phyloP scores from a whole-genome alignment of 53 echinoderm and acorn worm species.

The Paracentrotus lividus region DNA sequence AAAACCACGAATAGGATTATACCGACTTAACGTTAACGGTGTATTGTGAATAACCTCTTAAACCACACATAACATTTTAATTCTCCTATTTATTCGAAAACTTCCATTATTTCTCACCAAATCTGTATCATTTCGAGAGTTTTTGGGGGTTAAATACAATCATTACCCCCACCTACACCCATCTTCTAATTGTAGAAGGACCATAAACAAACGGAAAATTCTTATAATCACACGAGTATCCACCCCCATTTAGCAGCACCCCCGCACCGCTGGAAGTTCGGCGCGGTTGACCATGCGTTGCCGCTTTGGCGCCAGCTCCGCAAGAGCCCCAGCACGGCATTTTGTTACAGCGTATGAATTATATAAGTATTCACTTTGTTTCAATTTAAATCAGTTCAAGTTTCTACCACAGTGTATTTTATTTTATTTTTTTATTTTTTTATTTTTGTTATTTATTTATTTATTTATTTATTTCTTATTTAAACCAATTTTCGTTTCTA shows the following conservation, averaged over 20 bases:
- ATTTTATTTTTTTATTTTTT: too few species aligned
- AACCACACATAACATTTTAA: not conserved
- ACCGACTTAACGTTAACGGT: not conserved
- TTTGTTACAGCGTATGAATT: not conserved
- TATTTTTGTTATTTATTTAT: too few species aligned
- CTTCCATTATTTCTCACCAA: not conserved
- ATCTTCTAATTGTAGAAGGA: not conserved
- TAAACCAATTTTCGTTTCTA: too few species aligned
- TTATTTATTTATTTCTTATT: too few species aligned
- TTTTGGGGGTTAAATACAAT: not conserved
- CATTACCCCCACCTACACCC: not conserved
- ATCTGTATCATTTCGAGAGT: not conserved
- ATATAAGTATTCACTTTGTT: not conserved
- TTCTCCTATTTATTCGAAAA: not conserved
- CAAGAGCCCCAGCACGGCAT: not conserved
- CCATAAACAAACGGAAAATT: not conserved
- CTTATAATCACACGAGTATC: not conserved
- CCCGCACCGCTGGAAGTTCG: constrained; percentile 9
- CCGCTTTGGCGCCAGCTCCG: not conserved
- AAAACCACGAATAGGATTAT: not conserved
- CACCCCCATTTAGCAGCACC: not conserved
- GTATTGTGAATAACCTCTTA: not conserved
- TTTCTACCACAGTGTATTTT: not conserved
- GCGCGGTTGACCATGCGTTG: constrained; percentile 27
- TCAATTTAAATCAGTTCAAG: not conserved